phyloP scores from a whole-genome alignment of 1,140 invertebrate species.

The Radopholus similis region DNA sequence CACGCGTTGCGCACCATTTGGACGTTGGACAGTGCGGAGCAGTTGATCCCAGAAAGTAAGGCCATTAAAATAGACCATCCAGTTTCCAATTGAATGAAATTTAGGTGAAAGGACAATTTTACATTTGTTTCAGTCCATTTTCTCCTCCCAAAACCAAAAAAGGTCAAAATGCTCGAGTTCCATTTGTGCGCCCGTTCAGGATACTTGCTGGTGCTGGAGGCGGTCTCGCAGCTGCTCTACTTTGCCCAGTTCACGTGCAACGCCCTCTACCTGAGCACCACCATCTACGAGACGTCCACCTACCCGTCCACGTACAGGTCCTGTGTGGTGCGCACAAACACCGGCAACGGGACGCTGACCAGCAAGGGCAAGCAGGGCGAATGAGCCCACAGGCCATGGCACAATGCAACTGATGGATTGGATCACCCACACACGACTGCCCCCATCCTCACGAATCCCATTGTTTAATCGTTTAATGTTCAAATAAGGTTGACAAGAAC shows the following conservation, averaged over 20 bases:
- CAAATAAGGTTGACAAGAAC: too few species aligned
- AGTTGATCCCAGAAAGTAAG: slow-evolving; percentile 35
- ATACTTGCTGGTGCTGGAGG: slow-evolving; percentile 30
- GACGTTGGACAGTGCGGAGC: slow-evolving; percentile 42
- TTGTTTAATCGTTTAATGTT: too few species aligned
- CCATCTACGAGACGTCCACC: slow-evolving; percentile 52
- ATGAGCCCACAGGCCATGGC: neutral
- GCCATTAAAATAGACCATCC: neutral
- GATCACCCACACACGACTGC: neutral
- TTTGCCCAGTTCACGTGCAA: slow-evolving; percentile 56
- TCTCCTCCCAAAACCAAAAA: slow-evolving; percentile 3
- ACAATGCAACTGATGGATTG: neutral
- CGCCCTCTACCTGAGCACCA: slow-evolving; percentile 52
- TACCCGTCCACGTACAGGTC: slow-evolving; percentile 23
- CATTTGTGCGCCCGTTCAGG: slow-evolving; percentile 4
- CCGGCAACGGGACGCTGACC: slow-evolving; percentile 68
- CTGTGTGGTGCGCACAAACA: too few species aligned
- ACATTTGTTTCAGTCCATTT: slow-evolving; percentile 28
- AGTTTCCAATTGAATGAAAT: neutral
- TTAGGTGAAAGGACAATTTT: too few species aligned
- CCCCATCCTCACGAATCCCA: too few species aligned
- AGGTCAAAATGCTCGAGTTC: neutral
- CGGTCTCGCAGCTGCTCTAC: slow-evolving; percentile 50
- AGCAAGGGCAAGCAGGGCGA: neutral
- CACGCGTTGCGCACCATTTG: slow-evolving; percentile 42